Conservation (phyloP, 1,140 invertebrate genomes). For the Nylanderia fulva region DNA sequence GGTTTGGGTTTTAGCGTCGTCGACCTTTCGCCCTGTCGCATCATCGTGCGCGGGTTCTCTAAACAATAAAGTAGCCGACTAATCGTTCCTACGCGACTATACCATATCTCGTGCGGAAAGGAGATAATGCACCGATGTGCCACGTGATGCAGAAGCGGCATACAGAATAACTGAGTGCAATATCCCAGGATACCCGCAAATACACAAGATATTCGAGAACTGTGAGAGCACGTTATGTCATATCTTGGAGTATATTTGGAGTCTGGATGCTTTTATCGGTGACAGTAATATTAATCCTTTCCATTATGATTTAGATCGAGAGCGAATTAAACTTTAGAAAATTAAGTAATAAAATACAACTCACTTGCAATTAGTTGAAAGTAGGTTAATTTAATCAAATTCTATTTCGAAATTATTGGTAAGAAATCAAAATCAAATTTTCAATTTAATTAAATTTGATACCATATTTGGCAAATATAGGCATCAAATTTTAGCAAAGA, state of each 20-base stretch:
- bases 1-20: conserved; percentile 61
- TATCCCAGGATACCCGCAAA: neutral
- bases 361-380: neutral
- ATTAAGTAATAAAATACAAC: neutral
- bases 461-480: neutral
- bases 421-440: neutral
- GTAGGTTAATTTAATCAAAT: neutral
- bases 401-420: neutral
- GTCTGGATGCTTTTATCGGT: neutral
- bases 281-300: neutral
- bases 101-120: conserved; percentile 49
- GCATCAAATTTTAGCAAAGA: neutral
- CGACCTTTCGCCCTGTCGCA: conserved; percentile 63
- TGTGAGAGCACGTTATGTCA: neutral
- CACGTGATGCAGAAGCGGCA: conserved; percentile 32
- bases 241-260: neutral
- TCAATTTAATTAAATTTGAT: neutral
- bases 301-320: neutral
- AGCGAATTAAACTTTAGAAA: neutral
- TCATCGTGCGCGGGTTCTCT: conserved; percentile 33
- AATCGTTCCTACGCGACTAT: conserved; percentile 66
- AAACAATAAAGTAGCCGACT: conserved; percentile 72
- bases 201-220: neutral
- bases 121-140: conserved; percentile 71
- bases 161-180: conserved; percentile 35